Conservation (phyloP, 2,888 invertebrate genomes). For the Flabesymbios commensalis region DNA sequence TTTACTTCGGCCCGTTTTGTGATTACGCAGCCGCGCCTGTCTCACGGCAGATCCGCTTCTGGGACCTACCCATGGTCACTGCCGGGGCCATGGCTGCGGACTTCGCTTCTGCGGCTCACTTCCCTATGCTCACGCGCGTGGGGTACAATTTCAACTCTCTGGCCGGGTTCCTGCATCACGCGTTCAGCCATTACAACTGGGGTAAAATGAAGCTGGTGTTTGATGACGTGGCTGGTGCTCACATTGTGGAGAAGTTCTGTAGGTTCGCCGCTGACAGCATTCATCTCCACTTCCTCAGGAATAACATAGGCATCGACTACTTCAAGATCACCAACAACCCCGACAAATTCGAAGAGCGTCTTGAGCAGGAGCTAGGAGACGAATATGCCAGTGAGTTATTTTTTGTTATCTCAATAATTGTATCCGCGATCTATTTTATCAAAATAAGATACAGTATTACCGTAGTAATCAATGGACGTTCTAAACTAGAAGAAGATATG, state of each 20-base stretch:
- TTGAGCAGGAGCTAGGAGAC: slow-evolving; percentile 42
- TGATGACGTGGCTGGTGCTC: slow-evolving; percentile 71
- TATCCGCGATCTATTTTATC: too few species aligned
- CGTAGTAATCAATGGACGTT: too few species aligned
- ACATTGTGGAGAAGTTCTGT: slow-evolving; percentile 70
- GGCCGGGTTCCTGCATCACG: slow-evolving; percentile 26
- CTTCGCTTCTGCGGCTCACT: slow-evolving; percentile 63
- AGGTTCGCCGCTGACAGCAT: slow-evolving; percentile 76
- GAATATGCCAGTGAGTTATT: slow-evolving; percentile 46
- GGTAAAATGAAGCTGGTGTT: slow-evolving; percentile 74
- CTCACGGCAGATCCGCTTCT: slow-evolving; percentile 80
- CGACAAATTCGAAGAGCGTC: slow-evolving; percentile 20
- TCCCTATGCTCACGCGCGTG: slow-evolving; percentile 73
- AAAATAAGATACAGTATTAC: too few species aligned
- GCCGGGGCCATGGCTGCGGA: slow-evolving; percentile 56
- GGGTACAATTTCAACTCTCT: slow-evolving; percentile 50
- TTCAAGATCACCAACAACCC: slow-evolving; percentile 22
- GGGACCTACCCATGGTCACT: slow-evolving; percentile 89
- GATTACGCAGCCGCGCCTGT: slow-evolving; percentile 82
- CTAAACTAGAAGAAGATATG: too few species aligned
- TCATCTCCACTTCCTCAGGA: slow-evolving; percentile 64
- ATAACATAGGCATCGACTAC: slow-evolving; percentile 41
- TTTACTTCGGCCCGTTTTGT: slow-evolving; percentile 55
- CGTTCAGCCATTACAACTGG: slow-evolving; percentile 66
- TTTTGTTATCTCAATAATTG: background rate